Base-by-base conservation (phyloP, 2,888 invertebrate genomes). In the Drosophila multiciliata region DNA sequence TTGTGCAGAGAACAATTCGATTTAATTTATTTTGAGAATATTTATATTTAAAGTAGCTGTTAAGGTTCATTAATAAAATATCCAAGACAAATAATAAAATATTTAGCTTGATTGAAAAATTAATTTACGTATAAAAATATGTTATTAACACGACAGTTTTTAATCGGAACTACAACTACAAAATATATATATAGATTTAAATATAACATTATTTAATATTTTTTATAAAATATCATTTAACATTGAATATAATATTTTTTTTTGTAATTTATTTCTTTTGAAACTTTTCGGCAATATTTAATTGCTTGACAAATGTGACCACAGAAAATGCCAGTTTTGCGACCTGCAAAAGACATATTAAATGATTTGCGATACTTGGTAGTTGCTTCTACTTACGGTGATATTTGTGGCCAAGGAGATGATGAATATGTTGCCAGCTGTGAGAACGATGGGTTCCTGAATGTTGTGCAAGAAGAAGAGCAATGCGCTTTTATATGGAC, bases 251-350 rank as follows among this genome's bases (percentile, higher is more conserved):
- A 8, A 20, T 23, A 23, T 23, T 45, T 12, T 12, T 20, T 42
- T 1, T 12, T 17, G 9, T 17, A 11, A 54, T 5, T 35, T 2
- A 9, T 9, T 20, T 52, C 7, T 33, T 20, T 12, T 71, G 26
- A 57, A 84, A 88, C 38, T 50, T 78, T 9, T 86, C 81, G 2
- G 83, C 87, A 52, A 84, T 61, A 29, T 84, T 83, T 20, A 84
- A 60, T 48, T 88, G 81, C 40, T 71, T 64, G 0, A 81, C 75
- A 1, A 88, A 53, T 0, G 84, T 84, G 7, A 83, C 64, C 8
- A 84, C 84, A 0, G 89, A 73, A 55, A 84, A 89, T 0, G 89
- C 82, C 42, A 87, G 49, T n/a, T 87, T 89, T 0, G 87, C 79
- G 17, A 85, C 80, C 85, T 83, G 23, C 23, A 23, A 23, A 1